Conservation (phyloP, 2,888 invertebrate species). For the Acleris holmiana region DNA sequence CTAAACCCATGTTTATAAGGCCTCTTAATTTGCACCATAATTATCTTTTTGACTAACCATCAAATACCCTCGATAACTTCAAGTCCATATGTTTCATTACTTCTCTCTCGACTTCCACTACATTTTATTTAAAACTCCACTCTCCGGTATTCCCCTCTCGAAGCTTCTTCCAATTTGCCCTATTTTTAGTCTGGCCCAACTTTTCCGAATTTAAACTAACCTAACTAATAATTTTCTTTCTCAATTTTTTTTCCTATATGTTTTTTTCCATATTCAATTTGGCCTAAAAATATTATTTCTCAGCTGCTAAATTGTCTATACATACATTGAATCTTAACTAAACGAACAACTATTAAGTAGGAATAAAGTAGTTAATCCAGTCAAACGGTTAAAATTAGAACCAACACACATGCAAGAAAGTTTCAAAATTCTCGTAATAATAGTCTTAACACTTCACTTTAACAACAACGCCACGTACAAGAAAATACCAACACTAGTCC, state of each 20-base stretch:
- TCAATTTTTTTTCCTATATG: background rate
- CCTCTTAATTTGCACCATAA: constrained; percentile 18
- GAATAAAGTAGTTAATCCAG: constrained; percentile 45
- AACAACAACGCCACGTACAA: constrained; percentile 37
- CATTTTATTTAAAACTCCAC: too few species aligned
- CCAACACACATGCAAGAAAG: constrained; percentile 55
- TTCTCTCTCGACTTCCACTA: too few species aligned
- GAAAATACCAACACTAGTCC: constrained; percentile 34
- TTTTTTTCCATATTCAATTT: constrained; percentile 1
- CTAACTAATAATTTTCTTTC: background rate
- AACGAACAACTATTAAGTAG: constrained; percentile 36
- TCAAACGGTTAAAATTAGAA: constrained; percentile 45
- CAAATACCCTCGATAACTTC: too few species aligned
- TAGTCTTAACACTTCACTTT: constrained; percentile 43
- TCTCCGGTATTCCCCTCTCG: too few species aligned
- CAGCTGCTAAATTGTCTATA: constrained; percentile 24
- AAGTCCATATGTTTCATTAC: too few species aligned
- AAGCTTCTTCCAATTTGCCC: too few species aligned
- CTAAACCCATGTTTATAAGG: constrained; percentile 13
- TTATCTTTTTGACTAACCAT: background rate
- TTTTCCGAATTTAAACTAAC: background rate
- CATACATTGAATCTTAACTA: background rate
- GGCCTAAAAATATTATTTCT: background rate
- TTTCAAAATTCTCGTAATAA: constrained; percentile 40
- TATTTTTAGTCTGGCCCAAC: too few species aligned